Evolutionary conservation across 2,113 vertebrate species (phyloP).

Genomic region (Phrynosoma blainvillii): DNA sequence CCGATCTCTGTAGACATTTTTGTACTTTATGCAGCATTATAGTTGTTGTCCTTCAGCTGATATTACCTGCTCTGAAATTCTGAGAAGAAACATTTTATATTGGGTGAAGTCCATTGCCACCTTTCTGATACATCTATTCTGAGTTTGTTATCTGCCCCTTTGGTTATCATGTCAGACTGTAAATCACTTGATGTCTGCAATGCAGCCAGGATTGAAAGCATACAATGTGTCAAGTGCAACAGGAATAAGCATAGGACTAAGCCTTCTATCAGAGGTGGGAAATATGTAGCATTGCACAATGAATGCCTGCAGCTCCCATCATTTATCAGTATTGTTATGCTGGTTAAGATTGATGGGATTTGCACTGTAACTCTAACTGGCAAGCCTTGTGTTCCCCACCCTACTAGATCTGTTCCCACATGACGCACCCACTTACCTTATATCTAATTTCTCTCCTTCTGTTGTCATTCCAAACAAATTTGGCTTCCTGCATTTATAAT

Average conservation of each 20-base stretch:
- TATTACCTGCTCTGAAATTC: not conserved
- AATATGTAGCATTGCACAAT: not conserved
- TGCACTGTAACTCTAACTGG: not conserved
- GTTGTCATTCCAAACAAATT: fast-evolving
- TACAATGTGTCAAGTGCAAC: not conserved
- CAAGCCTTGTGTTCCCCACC: no score
- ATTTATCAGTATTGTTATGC: not conserved
- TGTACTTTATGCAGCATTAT: not conserved
- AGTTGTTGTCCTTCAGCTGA: not conserved
- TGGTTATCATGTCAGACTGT: no score
- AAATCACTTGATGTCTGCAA: not conserved
- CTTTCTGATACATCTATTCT: not conserved
- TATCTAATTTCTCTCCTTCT: not conserved
- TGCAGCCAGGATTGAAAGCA: not conserved
- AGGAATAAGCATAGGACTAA: not conserved
- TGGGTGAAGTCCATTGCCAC: not conserved
- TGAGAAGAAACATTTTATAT: not conserved
- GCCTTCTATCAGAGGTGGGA: not conserved
- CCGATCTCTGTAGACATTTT: not conserved
- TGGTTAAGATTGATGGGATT: not conserved
- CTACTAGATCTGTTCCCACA: not conserved
- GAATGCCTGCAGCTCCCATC: not conserved
- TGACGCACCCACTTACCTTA: not conserved
- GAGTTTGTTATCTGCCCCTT: not conserved
- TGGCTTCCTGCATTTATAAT: not conserved